phyloP scores from a whole-genome alignment of 37 sponge, comb jelly and placozoan genomes.

The Beroe forskalii region DNA sequence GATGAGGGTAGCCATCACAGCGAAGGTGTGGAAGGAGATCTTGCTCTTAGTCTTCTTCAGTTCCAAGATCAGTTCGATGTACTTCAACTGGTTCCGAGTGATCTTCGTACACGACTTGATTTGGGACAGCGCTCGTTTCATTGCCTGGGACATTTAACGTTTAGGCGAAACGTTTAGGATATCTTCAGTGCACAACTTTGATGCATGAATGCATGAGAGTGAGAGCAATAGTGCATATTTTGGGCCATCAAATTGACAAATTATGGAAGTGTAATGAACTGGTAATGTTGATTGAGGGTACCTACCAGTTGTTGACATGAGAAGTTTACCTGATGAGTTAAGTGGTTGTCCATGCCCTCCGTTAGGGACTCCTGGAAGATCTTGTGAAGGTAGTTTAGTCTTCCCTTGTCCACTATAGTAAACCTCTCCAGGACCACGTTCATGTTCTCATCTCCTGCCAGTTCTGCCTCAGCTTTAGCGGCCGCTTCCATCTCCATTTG shows the following conservation, averaged over 20 bases:
- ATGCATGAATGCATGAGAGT: too few relatives aligned
- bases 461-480: not conserved
- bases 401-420: slow-evolving; percentile 29
- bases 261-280: too few relatives aligned
- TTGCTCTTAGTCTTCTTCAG: slow-evolving; percentile 24
- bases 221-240: too few relatives aligned
- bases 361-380: slow-evolving; percentile 3
- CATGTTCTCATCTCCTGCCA: not conserved
- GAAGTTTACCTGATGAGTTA: slow-evolving; percentile 4
- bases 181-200: too few relatives aligned
- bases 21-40: slow-evolving; percentile 61
- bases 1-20: slow-evolving; percentile 58
- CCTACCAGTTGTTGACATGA: too few relatives aligned
- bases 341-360: not conserved
- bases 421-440: slow-evolving; percentile 43
- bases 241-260: too few relatives aligned
- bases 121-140: slow-evolving; percentile 50
- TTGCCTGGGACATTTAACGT: slow-evolving; percentile 2
- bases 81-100: slow-evolving; percentile 26
- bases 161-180: too few relatives aligned
- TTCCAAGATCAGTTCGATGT: slow-evolving; percentile 9
- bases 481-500: not conserved
- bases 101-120: slow-evolving; percentile 59
- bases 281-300: too few relatives aligned
- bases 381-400: slow-evolving; percentile 53